Evolutionary conservation across 2,113 vertebrate genomes (phyloP), one percentile per base, ranked within the genome.

Genomic region (Fulmarus glacialis): DNA sequence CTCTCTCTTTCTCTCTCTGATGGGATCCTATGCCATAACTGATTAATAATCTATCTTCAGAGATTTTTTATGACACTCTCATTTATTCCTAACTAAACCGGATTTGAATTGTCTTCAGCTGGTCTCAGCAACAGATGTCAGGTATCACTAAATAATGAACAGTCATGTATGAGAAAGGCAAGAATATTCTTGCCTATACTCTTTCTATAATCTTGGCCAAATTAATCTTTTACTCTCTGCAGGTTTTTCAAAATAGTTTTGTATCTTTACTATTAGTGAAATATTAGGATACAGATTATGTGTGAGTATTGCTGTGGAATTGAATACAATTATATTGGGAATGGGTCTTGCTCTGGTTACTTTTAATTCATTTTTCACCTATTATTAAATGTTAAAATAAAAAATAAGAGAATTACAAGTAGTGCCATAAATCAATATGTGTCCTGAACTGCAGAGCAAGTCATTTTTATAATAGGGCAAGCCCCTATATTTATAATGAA

Each of bases 381-480:
- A 21, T 82, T 85, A 60, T 78, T 72, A 89, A 90, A 89, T 96
- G 92, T 77, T 92, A 83, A 93, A 89, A 68, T 68, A 88, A 64
- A 82, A 84, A 96, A 47, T 27, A 48, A 73, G 30, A 66, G 5
- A 66, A 17, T 60, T 64, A 5, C 19, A 85, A 83, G 68, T 40
- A 53, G 71, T 48, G 15, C 62, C 52, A 68, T 96, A 89, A 96
- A 95, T 97, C 96, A 97, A 4, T 22, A 55, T 74, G 11, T 34
- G 68, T 87, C 71, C 45, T 87, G 60, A 64, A 58, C 50, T 42
- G 67, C 63, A 75, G 55, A 74, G 26, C 40, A 47, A 81, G 73
- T 91, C 3, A 55, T 86, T 94, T 95, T 93, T 81, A n/a, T 64
- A 45, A 34, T 83, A 70, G 66, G 8, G 40, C 79, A 73, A 89